Conservation (phyloP, 1,140 invertebrate genomes). For the Drosophila albomicans region DNA sequence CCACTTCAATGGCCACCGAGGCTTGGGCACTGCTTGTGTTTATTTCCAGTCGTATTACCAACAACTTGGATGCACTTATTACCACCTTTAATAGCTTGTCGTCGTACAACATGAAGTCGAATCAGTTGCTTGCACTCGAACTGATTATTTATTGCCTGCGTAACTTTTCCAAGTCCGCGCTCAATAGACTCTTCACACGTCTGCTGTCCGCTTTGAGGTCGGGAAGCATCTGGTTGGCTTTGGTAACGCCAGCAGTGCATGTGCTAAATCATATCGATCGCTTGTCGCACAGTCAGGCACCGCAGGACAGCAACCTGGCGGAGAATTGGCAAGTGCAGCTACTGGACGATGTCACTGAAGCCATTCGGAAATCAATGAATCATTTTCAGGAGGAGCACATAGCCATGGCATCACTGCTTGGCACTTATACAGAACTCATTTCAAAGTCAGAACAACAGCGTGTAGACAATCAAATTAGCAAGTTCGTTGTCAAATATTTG, state of each 20-base stretch:
- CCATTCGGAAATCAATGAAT: constrained; percentile 19
- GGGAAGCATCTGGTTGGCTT: constrained; percentile 63
- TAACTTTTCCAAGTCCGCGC: constrained; percentile 70
- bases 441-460: constrained; percentile 46
- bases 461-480: constrained; percentile 46
- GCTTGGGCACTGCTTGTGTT: constrained; percentile 74
- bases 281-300: constrained; percentile 58
- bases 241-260: constrained; percentile 62
- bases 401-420: constrained; percentile 57
- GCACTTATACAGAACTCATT: constrained; percentile 73
- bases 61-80: constrained; percentile 72
- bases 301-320: neutral
- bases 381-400: constrained; percentile 60
- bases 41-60: constrained; percentile 74
- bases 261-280: constrained; percentile 59
- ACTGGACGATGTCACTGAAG: constrained; percentile 45
- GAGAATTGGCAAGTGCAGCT: constrained; percentile 53
- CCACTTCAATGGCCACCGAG: constrained; percentile 77
- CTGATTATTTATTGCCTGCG: constrained; percentile 58
- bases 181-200: constrained; percentile 70
- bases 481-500: constrained; percentile 72
- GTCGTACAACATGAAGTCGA: constrained; percentile 70
- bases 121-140: constrained; percentile 64
- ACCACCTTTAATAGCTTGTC: constrained; percentile 63
- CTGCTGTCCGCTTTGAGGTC: constrained; percentile 49